phyloP scores from a whole-genome alignment of 2,797 vertebrate genomes.

The Podargus strigoides region DNA sequence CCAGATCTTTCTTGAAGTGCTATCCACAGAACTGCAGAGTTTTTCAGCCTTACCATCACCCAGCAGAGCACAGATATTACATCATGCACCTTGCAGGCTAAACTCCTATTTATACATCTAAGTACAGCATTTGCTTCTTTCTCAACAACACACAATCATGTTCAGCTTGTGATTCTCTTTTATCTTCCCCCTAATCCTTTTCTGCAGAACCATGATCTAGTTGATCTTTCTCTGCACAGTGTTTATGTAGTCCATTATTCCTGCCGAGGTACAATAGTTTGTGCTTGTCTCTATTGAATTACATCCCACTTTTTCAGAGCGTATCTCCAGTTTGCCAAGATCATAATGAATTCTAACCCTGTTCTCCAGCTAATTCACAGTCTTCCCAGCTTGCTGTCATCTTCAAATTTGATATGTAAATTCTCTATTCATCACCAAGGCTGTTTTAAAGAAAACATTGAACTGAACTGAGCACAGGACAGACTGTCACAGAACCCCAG shows the following conservation, averaged over 20 bases:
- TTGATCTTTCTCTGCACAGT: constrained; percentile 29
- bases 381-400: not conserved
- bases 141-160: constrained; percentile 21
- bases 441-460: constrained; percentile 6
- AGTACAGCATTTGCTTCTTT: constrained; percentile 35
- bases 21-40: not conserved
- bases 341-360: constrained; percentile 8
- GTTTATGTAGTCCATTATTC: constrained; percentile 30
- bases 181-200: not conserved
- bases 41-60: constrained; percentile 15
- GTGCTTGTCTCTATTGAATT: constrained; percentile 19
- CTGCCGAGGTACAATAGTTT: constrained; percentile 25
- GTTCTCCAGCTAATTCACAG: not conserved
- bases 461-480: not conserved
- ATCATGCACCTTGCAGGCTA: constrained; percentile 53
- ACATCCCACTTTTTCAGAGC: not conserved
- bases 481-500: not conserved
- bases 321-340: not conserved
- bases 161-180: constrained; percentile 42
- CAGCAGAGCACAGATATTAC: constrained; percentile 8
- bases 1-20: not conserved
- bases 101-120: constrained; percentile 43
- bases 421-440: not conserved
- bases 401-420: constrained; percentile 21
- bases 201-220: constrained; percentile 33